phyloP scores from a whole-genome alignment of 2,888 invertebrate species.

The Abscondita cerata region DNA sequence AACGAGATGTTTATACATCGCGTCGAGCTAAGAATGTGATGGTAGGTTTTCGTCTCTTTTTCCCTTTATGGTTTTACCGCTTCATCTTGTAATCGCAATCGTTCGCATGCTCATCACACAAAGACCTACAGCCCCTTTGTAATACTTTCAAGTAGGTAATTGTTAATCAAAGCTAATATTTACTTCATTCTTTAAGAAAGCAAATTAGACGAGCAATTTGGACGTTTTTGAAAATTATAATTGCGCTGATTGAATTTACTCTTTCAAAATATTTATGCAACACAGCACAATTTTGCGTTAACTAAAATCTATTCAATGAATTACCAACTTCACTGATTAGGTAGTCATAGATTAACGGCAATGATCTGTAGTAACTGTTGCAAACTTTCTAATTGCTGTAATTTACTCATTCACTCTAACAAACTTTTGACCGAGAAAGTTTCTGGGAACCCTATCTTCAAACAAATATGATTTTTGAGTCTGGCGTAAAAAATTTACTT shows the following conservation, averaged over 20 bases:
- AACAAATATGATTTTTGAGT: no score
- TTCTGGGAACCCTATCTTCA: no score
- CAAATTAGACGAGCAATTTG: constrained; percentile 4
- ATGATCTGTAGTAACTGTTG: constrained; percentile 8
- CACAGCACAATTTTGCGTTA: no score
- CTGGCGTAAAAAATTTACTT: no score
- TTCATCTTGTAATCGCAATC: constrained; percentile 31
- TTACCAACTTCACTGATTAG: neutral
- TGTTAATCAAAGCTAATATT: constrained; percentile 14
- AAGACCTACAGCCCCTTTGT: constrained; percentile 23
- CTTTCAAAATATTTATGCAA: no score
- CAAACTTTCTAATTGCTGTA: constrained; percentile 9
- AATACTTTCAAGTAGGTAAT: constrained; percentile 22
- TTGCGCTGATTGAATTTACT: no score
- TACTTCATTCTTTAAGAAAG: constrained; percentile 5
- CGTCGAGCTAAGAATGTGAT: constrained; percentile 48
- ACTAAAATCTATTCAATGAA: no score
- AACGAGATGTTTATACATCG: constrained; percentile 55
- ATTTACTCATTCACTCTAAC: constrained; percentile 4
- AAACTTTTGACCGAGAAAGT: neutral
- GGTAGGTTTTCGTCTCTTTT: constrained; percentile 39
- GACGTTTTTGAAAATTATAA: neutral
- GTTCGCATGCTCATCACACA: constrained; percentile 27
- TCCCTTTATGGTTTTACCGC: constrained; percentile 28
- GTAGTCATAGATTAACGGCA: constrained; percentile 8